Base-by-base conservation (phyloP, 2,797 vertebrate genomes). In the Sebastes umbrosus region DNA sequence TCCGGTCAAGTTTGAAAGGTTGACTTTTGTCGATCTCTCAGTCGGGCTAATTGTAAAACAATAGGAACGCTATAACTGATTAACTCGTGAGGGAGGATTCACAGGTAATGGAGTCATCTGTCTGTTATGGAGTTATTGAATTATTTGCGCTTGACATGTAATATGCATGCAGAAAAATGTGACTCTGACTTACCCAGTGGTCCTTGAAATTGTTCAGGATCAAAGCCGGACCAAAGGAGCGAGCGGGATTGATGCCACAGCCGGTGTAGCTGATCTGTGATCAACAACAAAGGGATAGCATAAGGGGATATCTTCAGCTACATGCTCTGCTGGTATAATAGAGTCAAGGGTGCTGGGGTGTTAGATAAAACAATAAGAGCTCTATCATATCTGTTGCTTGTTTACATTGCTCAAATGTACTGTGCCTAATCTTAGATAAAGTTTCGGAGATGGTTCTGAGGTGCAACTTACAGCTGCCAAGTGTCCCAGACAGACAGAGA, bases 161-260 rank as follows among this genome's bases (percentile, higher is more conserved):
- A 73, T 39, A 72, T 62, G 62, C n/a, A 65, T 57, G 63, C 36
- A 80, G 80, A 68, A 65, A 80, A 72, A 89, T 83, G 71, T 54
- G 58, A 79, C 36, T 55, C 39, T 63, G 13, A 86, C 97, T 96
- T 93, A 99, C 98, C 98, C 98, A 99, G 92, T 99, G 98, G 82
- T 99, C 58, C 13, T 76, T 85, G 79, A 98, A 99, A 76, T 97
- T 12, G 31, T 87, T 93, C 14, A 96, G 79, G 80, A 99, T 95
- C 88, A 99, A 88, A 0, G 98, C 97, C 0, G 98, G 97, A 18
- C 98, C 98, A 0, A 99, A 99, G 43, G 98, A 99, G 36, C 98
- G 96, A n/a, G 98, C 98, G 0, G 98, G 98, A 79, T 99, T 99
- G 84, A 99, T 99, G 18, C 98, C 96, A 4, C 98, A 99, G 68